Evolutionary conservation across 2,888 invertebrate genomes (phyloP).

Genomic region (Nematopogon swammerdamellus): DNA sequence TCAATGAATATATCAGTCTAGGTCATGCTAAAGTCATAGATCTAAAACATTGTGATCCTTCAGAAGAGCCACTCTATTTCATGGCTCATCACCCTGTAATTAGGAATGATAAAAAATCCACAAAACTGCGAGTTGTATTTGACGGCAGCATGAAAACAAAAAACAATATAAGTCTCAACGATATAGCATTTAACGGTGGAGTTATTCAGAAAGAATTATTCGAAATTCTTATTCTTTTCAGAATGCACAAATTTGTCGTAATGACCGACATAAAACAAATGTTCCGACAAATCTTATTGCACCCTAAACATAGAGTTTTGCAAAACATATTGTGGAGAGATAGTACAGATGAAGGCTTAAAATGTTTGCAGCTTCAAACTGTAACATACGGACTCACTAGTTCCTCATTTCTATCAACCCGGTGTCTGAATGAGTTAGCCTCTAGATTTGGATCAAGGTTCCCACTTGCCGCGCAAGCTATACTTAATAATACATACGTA

Average conservation of each 20-base stretch:
- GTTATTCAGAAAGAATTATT: no score
- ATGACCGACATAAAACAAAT: background rate
- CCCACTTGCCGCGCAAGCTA: background rate
- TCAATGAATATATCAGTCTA: slow-evolving; percentile 6
- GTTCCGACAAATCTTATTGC: background rate
- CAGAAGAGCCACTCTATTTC: slow-evolving; percentile 7
- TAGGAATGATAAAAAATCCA: slow-evolving; percentile 7
- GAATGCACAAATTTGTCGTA: background rate
- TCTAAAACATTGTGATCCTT: slow-evolving; percentile 1
- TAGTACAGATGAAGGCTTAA: background rate
- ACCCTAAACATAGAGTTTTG: background rate
- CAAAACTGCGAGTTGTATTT: slow-evolving; percentile 4
- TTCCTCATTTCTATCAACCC: background rate
- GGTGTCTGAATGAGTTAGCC: background rate
- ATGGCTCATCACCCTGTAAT: slow-evolving; percentile 9
- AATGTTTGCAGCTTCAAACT: background rate
- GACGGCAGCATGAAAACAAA: slow-evolving; percentile 8
- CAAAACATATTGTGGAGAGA: background rate
- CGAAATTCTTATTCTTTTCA: no score
- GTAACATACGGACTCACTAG: background rate
- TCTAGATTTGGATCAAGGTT: background rate
- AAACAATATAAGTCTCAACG: no score
- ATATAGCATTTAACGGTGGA: no score
- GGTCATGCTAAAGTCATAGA: slow-evolving; percentile 6
- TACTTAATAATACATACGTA: background rate